Evolutionary conservation across 2,888 invertebrate genomes (phyloP).

Genomic region (Caenorhabditis zanzibari): DNA sequence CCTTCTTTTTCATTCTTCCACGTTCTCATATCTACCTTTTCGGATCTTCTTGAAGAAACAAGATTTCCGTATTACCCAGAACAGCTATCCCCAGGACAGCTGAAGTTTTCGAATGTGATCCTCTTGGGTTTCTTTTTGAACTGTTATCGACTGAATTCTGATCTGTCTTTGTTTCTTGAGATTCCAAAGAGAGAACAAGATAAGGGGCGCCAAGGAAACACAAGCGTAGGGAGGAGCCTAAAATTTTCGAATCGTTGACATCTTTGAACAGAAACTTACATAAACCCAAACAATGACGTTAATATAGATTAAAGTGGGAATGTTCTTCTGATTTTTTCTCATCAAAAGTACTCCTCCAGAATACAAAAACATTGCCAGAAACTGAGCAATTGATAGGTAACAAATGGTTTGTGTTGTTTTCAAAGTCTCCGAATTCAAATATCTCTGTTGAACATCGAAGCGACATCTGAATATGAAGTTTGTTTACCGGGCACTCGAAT

Average conservation of each 20-base stretch:
- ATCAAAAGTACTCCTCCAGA: conserved; percentile 53
- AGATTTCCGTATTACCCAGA: background rate
- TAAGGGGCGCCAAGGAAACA: conserved; percentile 48
- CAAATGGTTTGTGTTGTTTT: conserved; percentile 54
- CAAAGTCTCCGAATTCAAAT: conserved; percentile 47
- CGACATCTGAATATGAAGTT: conserved; percentile 28
- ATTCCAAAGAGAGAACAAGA: conserved; percentile 54
- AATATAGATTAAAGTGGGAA: conserved; percentile 35
- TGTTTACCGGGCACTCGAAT: background rate
- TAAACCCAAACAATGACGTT: conserved; percentile 59
- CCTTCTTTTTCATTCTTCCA: conserved; percentile 21
- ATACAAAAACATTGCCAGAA: conserved; percentile 52
- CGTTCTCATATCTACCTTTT: conserved; percentile 38
- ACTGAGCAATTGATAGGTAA: conserved; percentile 45
- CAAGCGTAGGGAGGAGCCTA: conserved; percentile 58
- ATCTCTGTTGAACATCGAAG: conserved; percentile 45
- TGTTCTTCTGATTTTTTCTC: conserved; percentile 39
- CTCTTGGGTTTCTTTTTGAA: conserved; percentile 46
- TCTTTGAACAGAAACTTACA: too few species aligned
- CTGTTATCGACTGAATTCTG: conserved; percentile 48
- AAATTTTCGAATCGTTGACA: too few species aligned
- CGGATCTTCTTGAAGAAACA: conserved; percentile 27
- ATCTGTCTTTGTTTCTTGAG: conserved; percentile 49
- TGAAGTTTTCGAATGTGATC: conserved; percentile 60
- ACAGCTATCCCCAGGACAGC: conserved; percentile 39